Conservation (phyloP, 2,888 invertebrate species). For the Electrophaes corylata region DNA sequence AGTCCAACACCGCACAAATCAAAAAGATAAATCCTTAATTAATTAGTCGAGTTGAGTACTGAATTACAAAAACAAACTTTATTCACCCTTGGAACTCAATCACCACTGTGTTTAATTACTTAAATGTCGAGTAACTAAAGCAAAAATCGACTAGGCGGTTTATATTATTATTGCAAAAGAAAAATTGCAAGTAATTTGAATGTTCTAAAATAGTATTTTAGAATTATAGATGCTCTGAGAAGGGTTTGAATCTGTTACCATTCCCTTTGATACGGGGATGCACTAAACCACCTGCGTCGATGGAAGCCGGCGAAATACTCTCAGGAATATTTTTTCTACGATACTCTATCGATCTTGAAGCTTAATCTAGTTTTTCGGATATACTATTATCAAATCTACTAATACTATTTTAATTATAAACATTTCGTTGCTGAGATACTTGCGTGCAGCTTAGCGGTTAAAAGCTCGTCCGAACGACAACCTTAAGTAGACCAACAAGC, state of each 20-base stretch:
- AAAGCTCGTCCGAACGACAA: not conserved
- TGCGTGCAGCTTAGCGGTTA: not conserved
- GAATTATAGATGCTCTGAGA: no score
- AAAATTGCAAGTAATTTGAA: not conserved
- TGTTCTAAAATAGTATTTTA: not conserved
- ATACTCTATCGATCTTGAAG: no score
- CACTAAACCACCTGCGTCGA: no score
- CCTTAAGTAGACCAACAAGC: no score
- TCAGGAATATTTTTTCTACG: no score
- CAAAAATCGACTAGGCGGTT: conserved; percentile 5
- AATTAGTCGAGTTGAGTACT: conserved; percentile 36
- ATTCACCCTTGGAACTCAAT: conserved; percentile 34
- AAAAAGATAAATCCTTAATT: conserved; percentile 31
- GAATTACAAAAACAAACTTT: conserved; percentile 38
- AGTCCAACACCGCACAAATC: conserved; percentile 16
- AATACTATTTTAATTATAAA: no score
- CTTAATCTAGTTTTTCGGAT: no score
- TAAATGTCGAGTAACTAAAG: conserved; percentile 32
- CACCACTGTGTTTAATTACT: conserved; percentile 41
- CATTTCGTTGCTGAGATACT: no score
- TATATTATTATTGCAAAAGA: not conserved
- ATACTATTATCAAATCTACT: no score
- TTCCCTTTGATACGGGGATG: no score
- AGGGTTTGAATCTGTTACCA: no score
- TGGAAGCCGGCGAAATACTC: no score